Evolutionary conservation across 2,888 invertebrate genomes (phyloP).

Genomic region (Andrena bucephala): DNA sequence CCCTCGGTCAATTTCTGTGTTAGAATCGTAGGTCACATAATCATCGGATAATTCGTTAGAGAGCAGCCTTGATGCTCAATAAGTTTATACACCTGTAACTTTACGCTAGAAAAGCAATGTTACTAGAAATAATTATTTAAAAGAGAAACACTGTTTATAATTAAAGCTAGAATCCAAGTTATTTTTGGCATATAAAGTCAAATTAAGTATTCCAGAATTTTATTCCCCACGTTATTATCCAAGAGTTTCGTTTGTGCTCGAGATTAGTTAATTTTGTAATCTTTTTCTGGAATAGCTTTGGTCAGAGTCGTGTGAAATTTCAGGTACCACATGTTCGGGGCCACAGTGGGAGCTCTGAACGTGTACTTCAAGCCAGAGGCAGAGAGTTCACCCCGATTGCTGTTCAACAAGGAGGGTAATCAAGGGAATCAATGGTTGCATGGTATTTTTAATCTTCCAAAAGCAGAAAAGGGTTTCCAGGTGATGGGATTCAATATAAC

Average conservation of each 20-base stretch:
- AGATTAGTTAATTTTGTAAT: no score
- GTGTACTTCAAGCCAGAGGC: conserved; percentile 86
- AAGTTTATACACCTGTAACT: background rate
- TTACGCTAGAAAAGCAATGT: background rate
- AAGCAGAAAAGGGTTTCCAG: conserved; percentile 82
- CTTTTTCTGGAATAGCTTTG: background rate
- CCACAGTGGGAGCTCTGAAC: conserved; percentile 86
- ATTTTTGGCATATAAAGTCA: no score
- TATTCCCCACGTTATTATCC: background rate
- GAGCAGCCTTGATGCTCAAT: background rate
- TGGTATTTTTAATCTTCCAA: conserved; percentile 85
- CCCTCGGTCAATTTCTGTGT: conserved; percentile 1
- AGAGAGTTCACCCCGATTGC: conserved; percentile 84
- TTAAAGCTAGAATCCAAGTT: no score
- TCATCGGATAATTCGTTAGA: conserved; percentile 14
- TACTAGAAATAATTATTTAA: no score
- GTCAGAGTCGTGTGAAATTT: conserved; percentile 80
- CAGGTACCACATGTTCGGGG: conserved; percentile 93
- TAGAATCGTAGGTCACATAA: conserved; percentile 11
- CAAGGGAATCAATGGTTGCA: conserved; percentile 90
- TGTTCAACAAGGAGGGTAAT: conserved; percentile 89
- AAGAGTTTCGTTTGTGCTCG: no score
- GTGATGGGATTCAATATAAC: conserved; percentile 62
- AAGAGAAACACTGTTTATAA: no score
- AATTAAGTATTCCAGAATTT: no score